Evolutionary conservation across 2,888 invertebrate species (phyloP).

Genomic region (Epirrita christyi): DNA sequence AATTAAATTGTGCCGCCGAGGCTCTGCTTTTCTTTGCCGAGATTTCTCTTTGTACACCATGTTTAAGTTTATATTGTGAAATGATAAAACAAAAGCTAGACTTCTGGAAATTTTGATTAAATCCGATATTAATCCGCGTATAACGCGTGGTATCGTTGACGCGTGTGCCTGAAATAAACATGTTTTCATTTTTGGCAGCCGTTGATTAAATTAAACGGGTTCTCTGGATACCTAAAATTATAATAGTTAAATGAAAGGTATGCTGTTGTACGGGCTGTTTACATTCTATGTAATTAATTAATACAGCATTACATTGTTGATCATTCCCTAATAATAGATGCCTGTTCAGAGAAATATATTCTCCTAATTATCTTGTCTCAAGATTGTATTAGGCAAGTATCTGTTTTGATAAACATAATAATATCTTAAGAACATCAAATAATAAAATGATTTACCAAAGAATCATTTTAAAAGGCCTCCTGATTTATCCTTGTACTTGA

Average conservation of each 20-base stretch:
- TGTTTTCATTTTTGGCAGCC: neutral
- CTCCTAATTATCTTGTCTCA: too few species aligned
- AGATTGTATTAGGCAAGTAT: too few species aligned
- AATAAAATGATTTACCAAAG: neutral
- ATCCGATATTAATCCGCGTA: constrained; percentile 8
- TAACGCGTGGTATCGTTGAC: neutral
- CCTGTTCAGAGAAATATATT: too few species aligned
- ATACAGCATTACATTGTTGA: too few species aligned
- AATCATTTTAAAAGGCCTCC: neutral
- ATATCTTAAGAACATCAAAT: too few species aligned
- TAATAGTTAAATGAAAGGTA: too few species aligned
- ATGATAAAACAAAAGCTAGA: constrained; percentile 39
- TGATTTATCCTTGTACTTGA: constrained; percentile 2
- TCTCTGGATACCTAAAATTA: too few species aligned
- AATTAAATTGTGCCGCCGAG: constrained; percentile 55
- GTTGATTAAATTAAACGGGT: too few species aligned
- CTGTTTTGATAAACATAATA: too few species aligned
- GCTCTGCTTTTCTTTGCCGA: constrained; percentile 45
- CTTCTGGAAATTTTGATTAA: constrained; percentile 33
- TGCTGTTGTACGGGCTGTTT: too few species aligned
- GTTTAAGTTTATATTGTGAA: constrained; percentile 45
- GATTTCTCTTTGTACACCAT: constrained; percentile 47
- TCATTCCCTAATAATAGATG: too few species aligned
- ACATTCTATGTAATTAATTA: too few species aligned
- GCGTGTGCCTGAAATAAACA: neutral